Evolutionary conservation across 1,140 invertebrate species (phyloP), one percentile per base, ranked within the genome.

Genomic region (Drosophila quadrilineata): DNA sequence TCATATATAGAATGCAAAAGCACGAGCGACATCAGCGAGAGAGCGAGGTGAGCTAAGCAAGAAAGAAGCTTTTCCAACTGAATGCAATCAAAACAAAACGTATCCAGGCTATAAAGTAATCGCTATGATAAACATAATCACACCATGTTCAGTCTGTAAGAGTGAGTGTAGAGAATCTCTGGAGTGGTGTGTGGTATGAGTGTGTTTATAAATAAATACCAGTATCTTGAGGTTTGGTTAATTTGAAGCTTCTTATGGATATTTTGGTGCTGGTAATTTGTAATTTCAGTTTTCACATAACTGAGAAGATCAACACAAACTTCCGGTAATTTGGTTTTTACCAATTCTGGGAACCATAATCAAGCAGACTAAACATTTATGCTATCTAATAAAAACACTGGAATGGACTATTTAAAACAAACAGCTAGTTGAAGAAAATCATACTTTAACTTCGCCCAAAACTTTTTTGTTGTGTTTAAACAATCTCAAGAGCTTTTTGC

Each of bases 71-170:
- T 60, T 67, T 48, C 43, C 57, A 67, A 49, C 45, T 66, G 63
- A 29, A 59, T 53, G 48, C 48, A 66, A 67, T 67, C 64, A 67
- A 67, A 67, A 67, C 64, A 67, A 63, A 67, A 62, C 49, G 19
- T 6, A 40, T 35, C 17, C 40, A 45, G 14, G 24, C 26, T 19
- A 43, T 31, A 43, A 54, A 54, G 57, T 79, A 84, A 82, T 84
- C 77, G 73, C 63, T 71, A 63, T 69, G 73, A 85, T 84, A 84
- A 84, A 84, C 58, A 80, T 82, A 80, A 80, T 71, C 71, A 53
- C 48, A 41, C 21, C 10, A 36, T 69, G 52, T 48, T 53, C 48
- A 70, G 49, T 63, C 53, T 52, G 16, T 35, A 24, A 40, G 41
- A 29, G 22, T n/a, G n/a, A n/a, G n/a, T n/a, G n/a, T n/a, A n/a